Conservation (phyloP, 2,797 vertebrate species). For the Borostomias antarcticus region DNA sequence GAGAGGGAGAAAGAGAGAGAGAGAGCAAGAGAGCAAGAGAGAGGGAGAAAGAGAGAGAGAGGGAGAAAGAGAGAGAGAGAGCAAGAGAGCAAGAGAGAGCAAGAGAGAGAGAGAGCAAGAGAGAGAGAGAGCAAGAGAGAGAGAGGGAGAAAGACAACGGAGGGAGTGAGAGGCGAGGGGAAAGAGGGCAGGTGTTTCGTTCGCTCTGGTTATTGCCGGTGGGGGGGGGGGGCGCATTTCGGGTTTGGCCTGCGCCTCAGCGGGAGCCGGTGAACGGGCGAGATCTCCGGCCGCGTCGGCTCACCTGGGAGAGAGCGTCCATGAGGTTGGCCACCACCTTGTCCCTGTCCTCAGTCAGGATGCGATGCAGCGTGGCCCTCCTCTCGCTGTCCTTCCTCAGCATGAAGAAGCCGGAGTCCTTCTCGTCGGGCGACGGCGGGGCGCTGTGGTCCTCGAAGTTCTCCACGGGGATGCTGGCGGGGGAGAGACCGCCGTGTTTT, state of each 20-base stretch:
- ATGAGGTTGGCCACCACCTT: slow-evolving; percentile 92
- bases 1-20: too few relatives aligned
- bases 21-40: too few relatives aligned
- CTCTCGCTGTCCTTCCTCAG: slow-evolving; percentile 96
- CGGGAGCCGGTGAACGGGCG: background rate
- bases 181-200: background rate
- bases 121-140: background rate
- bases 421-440: slow-evolving; percentile 96
- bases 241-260: too few relatives aligned
- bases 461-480: slow-evolving; percentile 93
- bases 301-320: slow-evolving; percentile 91
- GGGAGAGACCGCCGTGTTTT: background rate
- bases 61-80: too few relatives aligned
- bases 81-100: too few relatives aligned
- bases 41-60: background rate
- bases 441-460: slow-evolving; percentile 99
- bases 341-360: slow-evolving; percentile 92
- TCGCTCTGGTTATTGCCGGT: too few relatives aligned
- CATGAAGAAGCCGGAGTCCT: slow-evolving; percentile 96
- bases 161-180: background rate
- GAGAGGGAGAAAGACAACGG: too few relatives aligned
- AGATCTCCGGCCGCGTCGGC: too few relatives aligned
- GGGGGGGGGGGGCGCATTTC: too few relatives aligned
- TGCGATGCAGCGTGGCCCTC: slow-evolving; percentile 92
- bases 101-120: background rate